Evolutionary conservation across 2,797 vertebrate genomes (phyloP), one percentile per base, ranked within the genome.

Genomic region (Streptopelia turtur): DNA sequence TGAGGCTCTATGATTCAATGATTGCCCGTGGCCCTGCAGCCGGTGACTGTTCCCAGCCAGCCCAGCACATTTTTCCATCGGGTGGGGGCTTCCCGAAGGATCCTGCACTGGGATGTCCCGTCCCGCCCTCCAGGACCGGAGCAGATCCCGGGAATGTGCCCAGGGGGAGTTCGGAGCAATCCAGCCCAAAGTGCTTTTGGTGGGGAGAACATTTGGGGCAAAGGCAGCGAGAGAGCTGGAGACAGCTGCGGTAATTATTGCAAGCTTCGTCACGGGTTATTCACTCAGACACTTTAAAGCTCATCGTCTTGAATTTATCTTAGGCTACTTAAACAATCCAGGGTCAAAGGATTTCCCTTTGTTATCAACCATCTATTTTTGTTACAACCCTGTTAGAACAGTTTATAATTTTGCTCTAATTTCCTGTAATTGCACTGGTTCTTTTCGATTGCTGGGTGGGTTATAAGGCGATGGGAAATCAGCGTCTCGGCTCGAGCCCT

Each of bases 61-160:
- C 27, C 28, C 53, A 45, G 43, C 3, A 5, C 53, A 33, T 78
- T 78, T 14, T 41, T 68, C 11, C 8, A 2, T 28, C 0, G 1
- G 33, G 53, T 3, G 5, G 52, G 64, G 24, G 47, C 21, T 92
- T 92, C 66, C 78, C 9, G 0, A 8, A 43, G 53, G 71, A 60
- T 61, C 7, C 28, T 1, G 8, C 1, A 2, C 78, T 1, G 5
- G 45, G 52, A 50, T 9, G 43, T 10, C 12, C 68, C 49, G 27
- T 6, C 16, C 35, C 0, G 5, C 28, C 37, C 35, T 57, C 33
- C 39, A 1, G 0, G 0, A 30, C 56, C 11, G 11, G 15, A 53
- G 30, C n/a, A 35, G 64, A 35, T 27, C 41, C 28, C 45, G 87
- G 82, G n/a, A 61, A 6, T 0, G 9, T 6, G 65, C 59, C 0